Conservation (phyloP, 2,888 invertebrate genomes). For the Hydropsyche betteni region DNA sequence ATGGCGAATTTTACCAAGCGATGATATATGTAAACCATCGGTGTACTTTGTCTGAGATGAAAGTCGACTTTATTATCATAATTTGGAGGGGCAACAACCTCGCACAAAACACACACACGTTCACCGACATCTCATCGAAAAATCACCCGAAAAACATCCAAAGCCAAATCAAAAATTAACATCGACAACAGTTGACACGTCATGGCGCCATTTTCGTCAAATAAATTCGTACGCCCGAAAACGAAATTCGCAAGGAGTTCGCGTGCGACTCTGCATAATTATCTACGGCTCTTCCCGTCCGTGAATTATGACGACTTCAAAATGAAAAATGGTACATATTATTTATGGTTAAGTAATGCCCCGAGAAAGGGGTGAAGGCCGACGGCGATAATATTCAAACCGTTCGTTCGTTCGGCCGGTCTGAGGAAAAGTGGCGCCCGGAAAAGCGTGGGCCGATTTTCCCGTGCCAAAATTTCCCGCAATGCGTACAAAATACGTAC, state of each 20-base stretch:
- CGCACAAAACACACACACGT: no score
- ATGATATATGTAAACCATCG: not conserved
- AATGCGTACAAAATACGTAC: slow-evolving; percentile 37
- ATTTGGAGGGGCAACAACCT: no score
- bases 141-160: no score
- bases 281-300: not conserved
- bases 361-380: slow-evolving; percentile 14
- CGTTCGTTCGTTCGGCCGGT: not conserved
- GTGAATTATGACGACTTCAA: slow-evolving; percentile 20
- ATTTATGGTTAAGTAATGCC: slow-evolving; percentile 16
- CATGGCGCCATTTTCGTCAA: not conserved
- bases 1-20: no score
- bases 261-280: not conserved
- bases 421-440: not conserved
- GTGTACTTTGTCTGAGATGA: no score
- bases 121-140: no score
- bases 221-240: not conserved
- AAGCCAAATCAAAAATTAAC: no score
- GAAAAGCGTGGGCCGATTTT: slow-evolving; percentile 24
- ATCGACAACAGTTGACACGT: not conserved
- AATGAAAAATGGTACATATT: slow-evolving; percentile 24
- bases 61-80: no score
- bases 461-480: slow-evolving; percentile 36
- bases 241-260: not conserved
- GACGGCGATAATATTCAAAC: slow-evolving; percentile 33